These are phyloP conservation scores for Ctenodactylus gundi DNA, from an alignment of 2,113 vertebrate genomes.

Conservation along the genomic window DNA sequence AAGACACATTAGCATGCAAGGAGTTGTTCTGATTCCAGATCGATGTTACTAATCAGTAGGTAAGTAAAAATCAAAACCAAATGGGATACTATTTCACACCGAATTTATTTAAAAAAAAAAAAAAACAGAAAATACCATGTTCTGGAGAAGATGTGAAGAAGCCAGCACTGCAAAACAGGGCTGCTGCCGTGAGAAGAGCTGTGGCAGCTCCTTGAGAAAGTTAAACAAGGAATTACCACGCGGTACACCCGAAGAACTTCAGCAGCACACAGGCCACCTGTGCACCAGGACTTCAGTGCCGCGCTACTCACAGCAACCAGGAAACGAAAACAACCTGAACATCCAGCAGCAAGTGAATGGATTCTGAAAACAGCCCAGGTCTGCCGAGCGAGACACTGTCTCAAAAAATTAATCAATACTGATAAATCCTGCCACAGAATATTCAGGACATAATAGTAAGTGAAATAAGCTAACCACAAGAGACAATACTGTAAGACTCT, in stretches of 20 bases:
- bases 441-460: not conserved
- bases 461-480: slow-evolving; percentile 28
- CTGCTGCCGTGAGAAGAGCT: not conserved
- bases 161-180: not conserved
- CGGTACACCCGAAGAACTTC: not conserved
- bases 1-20: not conserved
- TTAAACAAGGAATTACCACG: not conserved
- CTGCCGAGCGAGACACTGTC: no score
- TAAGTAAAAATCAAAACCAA: slow-evolving; percentile 46
- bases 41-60: not conserved
- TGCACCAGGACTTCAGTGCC: not conserved
- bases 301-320: not conserved
- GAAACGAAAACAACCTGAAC: not conserved
- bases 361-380: not conserved
- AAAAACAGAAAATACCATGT: not conserved
- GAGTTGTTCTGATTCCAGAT: not conserved
- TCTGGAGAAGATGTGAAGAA: not conserved
- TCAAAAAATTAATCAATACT: no score
- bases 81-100: not conserved
- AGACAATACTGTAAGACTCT: not conserved
- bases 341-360: not conserved
- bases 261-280: not conserved
- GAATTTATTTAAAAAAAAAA: no score
- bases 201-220: not conserved
- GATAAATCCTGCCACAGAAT: no score